phyloP scores from a whole-genome alignment of 2,888 invertebrate genomes.

The Eurois occulta region DNA sequence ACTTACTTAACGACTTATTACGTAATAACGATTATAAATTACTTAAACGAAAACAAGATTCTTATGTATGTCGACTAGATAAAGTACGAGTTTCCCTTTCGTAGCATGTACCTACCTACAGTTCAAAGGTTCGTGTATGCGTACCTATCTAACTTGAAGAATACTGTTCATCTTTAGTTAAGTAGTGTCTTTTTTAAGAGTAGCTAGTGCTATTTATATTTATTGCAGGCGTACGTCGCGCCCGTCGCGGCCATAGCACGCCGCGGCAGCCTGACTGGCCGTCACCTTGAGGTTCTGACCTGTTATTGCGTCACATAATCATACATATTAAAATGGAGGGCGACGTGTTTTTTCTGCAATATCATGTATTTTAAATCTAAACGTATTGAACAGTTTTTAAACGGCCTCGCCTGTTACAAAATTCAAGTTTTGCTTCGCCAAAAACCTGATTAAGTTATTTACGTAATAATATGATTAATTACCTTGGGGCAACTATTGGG shows the following conservation, averaged over 20 bases:
- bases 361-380: constrained; percentile 67
- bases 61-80: background rate
- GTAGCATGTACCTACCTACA: background rate
- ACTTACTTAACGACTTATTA: background rate
- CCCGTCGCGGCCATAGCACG: constrained; percentile 56
- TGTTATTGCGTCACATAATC: constrained; percentile 83
- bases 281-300: constrained; percentile 84
- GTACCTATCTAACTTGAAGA: background rate
- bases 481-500: background rate
- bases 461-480: background rate
- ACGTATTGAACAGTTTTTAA: constrained; percentile 39
- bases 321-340: constrained; percentile 84
- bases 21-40: background rate
- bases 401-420: constrained; percentile 13
- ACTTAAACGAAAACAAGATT: background rate
- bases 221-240: constrained; percentile 5
- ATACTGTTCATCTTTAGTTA: background rate
- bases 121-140: background rate
- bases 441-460: background rate
- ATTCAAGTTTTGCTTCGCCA: constrained; percentile 4
- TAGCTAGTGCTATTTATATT: constrained; percentile 38
- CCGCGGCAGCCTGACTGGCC: constrained; percentile 68
- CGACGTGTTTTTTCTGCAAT: constrained; percentile 79
- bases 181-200: constrained; percentile 22
- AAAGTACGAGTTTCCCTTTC: background rate